Base-by-base conservation (phyloP, 1,140 invertebrate genomes). In the Rhynchophorus ferrugineus region DNA sequence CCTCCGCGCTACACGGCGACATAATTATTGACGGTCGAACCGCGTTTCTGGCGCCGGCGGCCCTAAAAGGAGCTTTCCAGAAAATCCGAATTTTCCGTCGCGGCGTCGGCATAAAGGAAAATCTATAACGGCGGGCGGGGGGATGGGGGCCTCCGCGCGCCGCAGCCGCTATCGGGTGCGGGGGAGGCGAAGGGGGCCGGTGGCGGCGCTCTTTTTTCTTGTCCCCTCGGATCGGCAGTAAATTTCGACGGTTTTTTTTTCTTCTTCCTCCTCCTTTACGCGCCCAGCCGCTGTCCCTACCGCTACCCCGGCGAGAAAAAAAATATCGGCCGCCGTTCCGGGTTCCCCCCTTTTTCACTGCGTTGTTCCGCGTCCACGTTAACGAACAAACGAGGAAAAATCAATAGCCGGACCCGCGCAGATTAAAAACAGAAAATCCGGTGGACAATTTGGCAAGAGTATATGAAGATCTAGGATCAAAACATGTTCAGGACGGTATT, bases 21-120 rank as follows among this genome's bases (percentile, higher is more conserved):
- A 45, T 54, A 54, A 54, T 54, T 54, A 54, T 54, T 54, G 52
- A 54, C 52, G 52, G 52, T 35, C 51, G 51, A 54, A 51, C 33
- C 50, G 50, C 50, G 43, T 39, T 45, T 33, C 44, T 34, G 43
- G 43, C 44, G 43, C 50, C 43, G 50, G n/a, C 50, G 43, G 50
- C 37, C 50, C 50, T 53, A 51, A 51, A 50, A 51, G 42, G 49
- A 49, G 34, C 11, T 29, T 29, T 29, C 24, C 11, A 29, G 24
- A 29, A 29, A 29, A 29, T 29, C 24, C 24, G 24, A 29, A 29
- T 29, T 29, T 29, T 29, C 24, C 24, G 24, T 11, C 24, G 24
- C 24, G 24, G 24, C 24, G 24, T 29, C 24, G 24, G 24, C 24
- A 29, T 29, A 29, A 29, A 29, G 24, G 24, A 29, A 29, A 29